Base-by-base conservation (phyloP, 2,888 invertebrate genomes). In the Caenorhabditis becei region DNA sequence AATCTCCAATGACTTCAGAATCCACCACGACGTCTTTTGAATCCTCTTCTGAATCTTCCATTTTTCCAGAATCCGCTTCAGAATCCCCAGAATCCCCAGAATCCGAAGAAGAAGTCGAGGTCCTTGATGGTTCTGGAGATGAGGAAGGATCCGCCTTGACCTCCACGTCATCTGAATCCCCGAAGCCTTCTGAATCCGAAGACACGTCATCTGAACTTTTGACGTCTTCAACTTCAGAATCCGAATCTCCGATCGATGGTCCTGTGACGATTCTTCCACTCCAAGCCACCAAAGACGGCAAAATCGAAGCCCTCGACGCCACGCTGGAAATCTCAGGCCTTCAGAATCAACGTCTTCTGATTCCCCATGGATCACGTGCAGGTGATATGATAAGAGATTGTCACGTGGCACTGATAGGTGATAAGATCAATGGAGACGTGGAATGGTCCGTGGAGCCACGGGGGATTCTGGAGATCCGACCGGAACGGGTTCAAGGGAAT, bases 261-360 rank as follows among this genome's bases (percentile, higher is more conserved):
- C 63, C 74, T 0, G 47, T 80, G 35, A 70, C 74, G 3, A 80
- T 80, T 41, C 74, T 80, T 0, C 80, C 80, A 8, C 62, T 80
- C 24, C 35, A 35, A 32, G 54, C 37, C 1, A 41, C 51, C 8
- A 37, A 37, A 4, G 67, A 75, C 8, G 67, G 62, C 16, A 20
- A 51, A 14, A 23, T 67, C 35, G 41, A 54, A 4, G 10, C 75
- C 0, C 11, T 75, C 3, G 75, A 75, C 2, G 32, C 44, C 5
- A 59, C 41, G n/a, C 59, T 75, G 5, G 32, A 53, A 20, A 18
- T 75, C 11, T 18, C n/a, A 4, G 47, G 47, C 2, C 18, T 47
- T 10, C 47, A 47, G 10, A 47, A 47, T 2, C 18, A 47, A 4
- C 47, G 18, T 3, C 49, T 61, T 28, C 7, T 37, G 18, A 58